Conservation (phyloP, 1,140 invertebrate species). For the Pemphigus obesinymphae region DNA sequence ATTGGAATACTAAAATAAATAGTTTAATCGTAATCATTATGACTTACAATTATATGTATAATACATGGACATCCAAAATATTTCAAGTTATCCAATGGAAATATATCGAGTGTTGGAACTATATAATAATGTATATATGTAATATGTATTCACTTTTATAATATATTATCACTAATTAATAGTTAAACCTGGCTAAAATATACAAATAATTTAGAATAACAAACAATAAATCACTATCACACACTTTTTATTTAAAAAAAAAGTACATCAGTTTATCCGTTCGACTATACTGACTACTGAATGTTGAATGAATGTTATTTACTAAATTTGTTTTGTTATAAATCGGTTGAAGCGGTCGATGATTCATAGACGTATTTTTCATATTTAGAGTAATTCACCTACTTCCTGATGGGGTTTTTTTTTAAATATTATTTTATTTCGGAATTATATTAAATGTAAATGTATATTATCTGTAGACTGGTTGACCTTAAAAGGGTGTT, state of each 20-base stretch:
- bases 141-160: background rate
- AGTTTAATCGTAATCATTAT: no score
- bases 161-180: background rate
- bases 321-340: background rate
- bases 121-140: no score
- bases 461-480: background rate
- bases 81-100: background rate
- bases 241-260: background rate
- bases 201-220: background rate
- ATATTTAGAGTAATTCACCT: background rate
- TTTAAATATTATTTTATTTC: background rate
- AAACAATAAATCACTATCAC: background rate
- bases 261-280: background rate
- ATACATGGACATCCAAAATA: background rate
- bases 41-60: background rate
- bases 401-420: slow-evolving; percentile 31
- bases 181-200: background rate
- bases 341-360: background rate
- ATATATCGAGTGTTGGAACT: background rate
- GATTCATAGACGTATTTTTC: slow-evolving; percentile 6
- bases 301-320: slow-evolving; percentile 3
- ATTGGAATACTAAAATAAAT: no score
- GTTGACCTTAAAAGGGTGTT: slow-evolving; percentile 30
- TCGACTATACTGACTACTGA: background rate
- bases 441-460: background rate